phyloP scores from a whole-genome alignment of 2,113 vertebrate genomes.

The Leptosomus discolor region DNA sequence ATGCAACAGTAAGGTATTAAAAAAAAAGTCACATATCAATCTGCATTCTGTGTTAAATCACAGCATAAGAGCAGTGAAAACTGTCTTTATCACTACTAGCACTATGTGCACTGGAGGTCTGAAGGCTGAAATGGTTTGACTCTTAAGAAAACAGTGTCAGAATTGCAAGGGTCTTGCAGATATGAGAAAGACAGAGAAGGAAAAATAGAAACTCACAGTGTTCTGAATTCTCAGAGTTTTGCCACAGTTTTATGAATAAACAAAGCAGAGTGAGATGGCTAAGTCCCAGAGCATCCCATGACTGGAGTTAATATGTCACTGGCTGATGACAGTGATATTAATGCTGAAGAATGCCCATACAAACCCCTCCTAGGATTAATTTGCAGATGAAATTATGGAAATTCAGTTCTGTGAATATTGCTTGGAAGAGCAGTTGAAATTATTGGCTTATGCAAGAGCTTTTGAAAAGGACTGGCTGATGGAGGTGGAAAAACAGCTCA shows the following conservation, averaged over 20 bases:
- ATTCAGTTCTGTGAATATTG: not conserved
- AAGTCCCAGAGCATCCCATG: not conserved
- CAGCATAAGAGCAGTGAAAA: not conserved
- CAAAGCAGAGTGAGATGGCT: not conserved
- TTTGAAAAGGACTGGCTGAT: not conserved
- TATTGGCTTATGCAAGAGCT: not conserved
- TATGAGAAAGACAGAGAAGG: not conserved
- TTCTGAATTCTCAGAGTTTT: not conserved
- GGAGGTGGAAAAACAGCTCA: not conserved
- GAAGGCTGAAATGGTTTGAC: not conserved
- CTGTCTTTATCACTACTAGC: not conserved
- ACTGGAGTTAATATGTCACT: fast-evolving
- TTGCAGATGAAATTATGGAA: not conserved
- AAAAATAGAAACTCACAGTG: not conserved
- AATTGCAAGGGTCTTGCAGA: not conserved
- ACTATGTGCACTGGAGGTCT: not conserved
- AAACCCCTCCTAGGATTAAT: not conserved
- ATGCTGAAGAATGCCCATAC: not conserved
- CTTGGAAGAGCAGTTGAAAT: not conserved
- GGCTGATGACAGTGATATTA: not conserved
- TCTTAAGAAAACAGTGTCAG: not conserved
- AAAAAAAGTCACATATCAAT: not conserved
- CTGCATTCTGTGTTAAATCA: not conserved
- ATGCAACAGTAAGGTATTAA: not conserved
- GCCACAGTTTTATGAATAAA: not conserved